Evolutionary conservation across 2,888 invertebrate species (phyloP).

Genomic region (Perithous albicinctus): DNA sequence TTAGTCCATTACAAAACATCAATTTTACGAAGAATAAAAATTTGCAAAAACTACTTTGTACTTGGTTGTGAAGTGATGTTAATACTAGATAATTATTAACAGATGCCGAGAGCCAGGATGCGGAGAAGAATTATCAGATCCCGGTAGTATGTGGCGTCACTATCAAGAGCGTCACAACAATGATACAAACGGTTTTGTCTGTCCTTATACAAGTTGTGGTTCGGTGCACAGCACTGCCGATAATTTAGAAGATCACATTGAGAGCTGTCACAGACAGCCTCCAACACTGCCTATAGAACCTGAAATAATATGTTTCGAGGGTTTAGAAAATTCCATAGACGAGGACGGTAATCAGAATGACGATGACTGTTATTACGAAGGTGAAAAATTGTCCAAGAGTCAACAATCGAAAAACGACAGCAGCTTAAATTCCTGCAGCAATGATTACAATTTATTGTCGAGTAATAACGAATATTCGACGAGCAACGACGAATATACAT

Average conservation of each 20-base stretch:
- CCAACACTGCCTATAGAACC: slow-evolving; percentile 81
- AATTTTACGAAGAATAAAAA: background rate
- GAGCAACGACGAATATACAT: slow-evolving; percentile 68
- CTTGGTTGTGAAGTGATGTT: background rate
- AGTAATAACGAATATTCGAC: slow-evolving; percentile 68
- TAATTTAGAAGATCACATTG: slow-evolving; percentile 82
- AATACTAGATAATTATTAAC: background rate
- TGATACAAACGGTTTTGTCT: slow-evolving; percentile 81
- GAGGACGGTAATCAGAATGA: slow-evolving; percentile 73
- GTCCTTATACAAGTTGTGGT: slow-evolving; percentile 82
- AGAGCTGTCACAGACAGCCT: slow-evolving; percentile 81
- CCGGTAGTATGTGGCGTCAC: slow-evolving; percentile 84
- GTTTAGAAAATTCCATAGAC: slow-evolving; percentile 78
- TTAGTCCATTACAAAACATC: background rate
- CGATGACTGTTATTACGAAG: slow-evolving; percentile 65
- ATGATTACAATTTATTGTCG: slow-evolving; percentile 61
- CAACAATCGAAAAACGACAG: slow-evolving; percentile 66
- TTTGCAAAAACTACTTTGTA: background rate
- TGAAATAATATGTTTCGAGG: slow-evolving; percentile 83
- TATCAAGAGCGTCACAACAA: slow-evolving; percentile 83
- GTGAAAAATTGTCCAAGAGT: slow-evolving; percentile 55
- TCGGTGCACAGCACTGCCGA: slow-evolving; percentile 80
- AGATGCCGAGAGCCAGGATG: slow-evolving; percentile 83
- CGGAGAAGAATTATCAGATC: slow-evolving; percentile 82
- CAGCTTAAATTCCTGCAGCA: slow-evolving; percentile 53